Evolutionary conservation across 2,888 invertebrate genomes (phyloP), one percentile per base, ranked within the genome.

Genomic region (Polylopha cassiicola): DNA sequence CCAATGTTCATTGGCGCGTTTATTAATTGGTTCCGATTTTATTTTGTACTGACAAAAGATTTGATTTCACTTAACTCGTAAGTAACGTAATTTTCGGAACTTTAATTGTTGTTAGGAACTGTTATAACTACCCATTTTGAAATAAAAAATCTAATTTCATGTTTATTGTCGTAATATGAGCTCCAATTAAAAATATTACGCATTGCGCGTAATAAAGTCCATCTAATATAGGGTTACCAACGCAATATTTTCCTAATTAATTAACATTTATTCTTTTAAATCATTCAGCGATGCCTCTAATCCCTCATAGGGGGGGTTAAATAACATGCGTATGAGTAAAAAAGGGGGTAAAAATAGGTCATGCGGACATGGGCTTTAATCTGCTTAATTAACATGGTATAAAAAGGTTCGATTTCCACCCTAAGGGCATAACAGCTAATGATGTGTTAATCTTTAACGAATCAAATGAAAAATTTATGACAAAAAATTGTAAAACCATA

Each of bases 331-430:
- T 50, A 51, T 57, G 58, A 77, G 79, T 76, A 69, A 66, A 60
- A 82, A 81, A 68, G 57, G 58, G 78, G 80, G 77, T 69, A 65
- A 58, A 82, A 84, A 69, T 81, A 76, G 82, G 82, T 81, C 81
- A 81, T 73, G 75, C 72, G 70, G 51, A 67, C 56, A 61, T 57
- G 34, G 41, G 61, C 66, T 71, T 63, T 79, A 80, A 80, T 79
- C 77, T 77, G 73, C 73, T 78, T 82, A 84, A 84, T 84, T 81
- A 80, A 78, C 78, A 76, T 70, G 72, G 71, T 30, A 39, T n/a
- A 68, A 70, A 67, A 73, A 69, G 73, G 73, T 76, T 80, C 75
- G 75, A 79, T 80, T 76, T 71, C 55, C 59, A 58, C 71, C 73
- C 66, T 63, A 60, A 57, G 62, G 55, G 53, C 58, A 61, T 54